Conservation (phyloP, 2,888 invertebrate species). For the Orchestes rusci region DNA sequence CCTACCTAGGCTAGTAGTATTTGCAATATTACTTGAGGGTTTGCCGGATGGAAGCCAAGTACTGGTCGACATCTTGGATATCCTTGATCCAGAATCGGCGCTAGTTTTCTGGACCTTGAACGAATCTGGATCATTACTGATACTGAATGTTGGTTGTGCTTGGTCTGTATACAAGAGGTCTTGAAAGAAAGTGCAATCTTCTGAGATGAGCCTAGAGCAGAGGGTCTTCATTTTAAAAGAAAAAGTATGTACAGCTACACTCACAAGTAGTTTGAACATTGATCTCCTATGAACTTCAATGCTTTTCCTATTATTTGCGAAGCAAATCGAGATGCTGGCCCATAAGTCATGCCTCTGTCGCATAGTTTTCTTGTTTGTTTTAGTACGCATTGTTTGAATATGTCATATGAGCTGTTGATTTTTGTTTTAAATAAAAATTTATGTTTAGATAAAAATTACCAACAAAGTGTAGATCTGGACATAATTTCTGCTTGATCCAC, state of each 20-base stretch:
- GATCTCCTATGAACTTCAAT: slow-evolving; percentile 51
- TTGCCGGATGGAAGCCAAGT: slow-evolving; percentile 21
- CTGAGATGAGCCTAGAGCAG: slow-evolving; percentile 47
- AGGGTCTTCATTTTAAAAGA: too few relatives aligned
- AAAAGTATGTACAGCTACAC: too few relatives aligned
- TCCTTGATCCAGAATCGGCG: too few relatives aligned
- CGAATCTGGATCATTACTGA: too few relatives aligned
- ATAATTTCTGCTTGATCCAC: slow-evolving; percentile 49
- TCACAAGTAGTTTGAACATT: slow-evolving; percentile 54
- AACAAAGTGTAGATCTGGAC: slow-evolving; percentile 50
- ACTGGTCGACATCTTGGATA: slow-evolving; percentile 27
- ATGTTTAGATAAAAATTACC: slow-evolving; percentile 41
- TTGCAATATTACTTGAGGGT: too few relatives aligned
- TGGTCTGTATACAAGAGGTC: slow-evolving; percentile 30
- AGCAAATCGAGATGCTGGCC: slow-evolving; percentile 49
- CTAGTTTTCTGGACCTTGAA: too few relatives aligned
- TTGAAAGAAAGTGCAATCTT: slow-evolving; percentile 42
- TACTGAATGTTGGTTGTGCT: slow-evolving; percentile 34
- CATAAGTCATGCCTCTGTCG: slow-evolving; percentile 44
- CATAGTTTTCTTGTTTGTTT: slow-evolving; percentile 48
- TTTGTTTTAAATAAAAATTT: slow-evolving; percentile 1
- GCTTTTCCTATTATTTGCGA: slow-evolving; percentile 52
- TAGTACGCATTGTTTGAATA: slow-evolving; percentile 53
- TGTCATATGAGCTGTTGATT: slow-evolving; percentile 48
- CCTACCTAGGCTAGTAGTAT: too few relatives aligned